Conservation (phyloP, 2,797 vertebrate species). For the Euphonia xanthogaster region DNA sequence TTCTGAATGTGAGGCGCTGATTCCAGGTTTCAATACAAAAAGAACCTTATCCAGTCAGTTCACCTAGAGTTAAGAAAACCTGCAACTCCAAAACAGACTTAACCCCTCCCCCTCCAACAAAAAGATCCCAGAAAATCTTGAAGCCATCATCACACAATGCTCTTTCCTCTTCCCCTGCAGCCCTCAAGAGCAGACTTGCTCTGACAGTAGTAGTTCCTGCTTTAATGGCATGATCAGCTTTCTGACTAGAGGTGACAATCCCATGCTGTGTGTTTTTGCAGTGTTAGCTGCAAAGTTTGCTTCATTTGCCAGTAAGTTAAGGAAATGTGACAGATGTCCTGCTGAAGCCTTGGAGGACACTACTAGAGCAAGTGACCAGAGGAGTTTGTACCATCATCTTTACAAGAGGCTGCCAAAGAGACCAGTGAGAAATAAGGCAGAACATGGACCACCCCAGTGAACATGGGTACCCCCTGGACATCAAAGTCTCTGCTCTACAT, state of each 20-base stretch:
- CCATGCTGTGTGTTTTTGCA: rapidly evolving
- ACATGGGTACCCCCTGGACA: not conserved
- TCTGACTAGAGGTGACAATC: not conserved
- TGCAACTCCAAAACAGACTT: not conserved
- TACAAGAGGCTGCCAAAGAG: not conserved
- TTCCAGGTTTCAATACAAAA: not conserved
- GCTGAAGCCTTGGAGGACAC: not conserved
- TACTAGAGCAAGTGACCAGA: not conserved
- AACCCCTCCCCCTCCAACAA: not conserved
- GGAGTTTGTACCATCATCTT: not conserved
- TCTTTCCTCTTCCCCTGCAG: not conserved
- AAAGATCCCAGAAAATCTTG: not conserved
- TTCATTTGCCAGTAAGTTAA: not conserved
- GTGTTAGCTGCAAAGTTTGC: not conserved
- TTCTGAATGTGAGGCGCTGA: not conserved
- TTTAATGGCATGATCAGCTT: not conserved
- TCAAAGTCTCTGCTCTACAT: not conserved
- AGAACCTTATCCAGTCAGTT: not conserved
- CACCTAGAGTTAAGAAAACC: not conserved
- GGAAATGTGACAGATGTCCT: not conserved
- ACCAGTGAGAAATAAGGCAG: not conserved
- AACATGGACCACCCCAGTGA: not conserved
- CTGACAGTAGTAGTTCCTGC: not conserved
- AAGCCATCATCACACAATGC: not conserved
- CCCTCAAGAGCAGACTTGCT: not conserved